phyloP scores from a whole-genome alignment of 2,113 vertebrate species.

The Atlantisia rogersi region DNA sequence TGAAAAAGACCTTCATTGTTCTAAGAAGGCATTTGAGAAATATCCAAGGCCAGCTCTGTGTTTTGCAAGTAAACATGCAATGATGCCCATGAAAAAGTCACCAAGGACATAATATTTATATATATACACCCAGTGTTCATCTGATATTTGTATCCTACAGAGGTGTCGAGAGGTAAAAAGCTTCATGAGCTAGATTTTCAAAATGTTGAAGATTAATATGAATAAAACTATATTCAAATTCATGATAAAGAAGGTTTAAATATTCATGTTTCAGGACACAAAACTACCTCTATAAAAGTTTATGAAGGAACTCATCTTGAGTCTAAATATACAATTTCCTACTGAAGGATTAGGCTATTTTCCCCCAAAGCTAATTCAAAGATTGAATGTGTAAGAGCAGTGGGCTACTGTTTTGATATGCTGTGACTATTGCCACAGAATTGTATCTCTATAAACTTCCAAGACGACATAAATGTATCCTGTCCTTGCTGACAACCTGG shows the following conservation, averaged over 20 bases:
- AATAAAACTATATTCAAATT: not conserved
- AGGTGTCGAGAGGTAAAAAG: not conserved
- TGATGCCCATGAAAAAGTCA: not conserved
- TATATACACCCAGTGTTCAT: not conserved
- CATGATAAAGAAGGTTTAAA: not conserved
- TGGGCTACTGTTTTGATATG: not conserved
- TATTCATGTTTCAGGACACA: not conserved
- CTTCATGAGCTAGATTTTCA: not conserved
- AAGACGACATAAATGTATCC: not conserved
- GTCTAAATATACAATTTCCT: not conserved
- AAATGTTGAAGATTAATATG: not conserved
- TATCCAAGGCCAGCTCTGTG: not conserved
- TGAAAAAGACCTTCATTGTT: not conserved
- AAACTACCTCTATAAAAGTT: not conserved
- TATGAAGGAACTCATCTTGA: not conserved
- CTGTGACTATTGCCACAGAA: not conserved
- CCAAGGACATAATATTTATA: not conserved
- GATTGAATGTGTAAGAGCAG: not conserved
- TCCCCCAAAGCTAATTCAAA: not conserved
- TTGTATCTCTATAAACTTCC: not conserved
- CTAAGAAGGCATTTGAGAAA: not conserved
- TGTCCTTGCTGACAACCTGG: not conserved
- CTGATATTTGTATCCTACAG: not conserved
- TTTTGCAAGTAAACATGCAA: conserved; percentile 6
- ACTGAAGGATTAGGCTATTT: not conserved